Evolutionary conservation across 1,140 invertebrate species (phyloP).

Genomic region (Papilio helenus): DNA sequence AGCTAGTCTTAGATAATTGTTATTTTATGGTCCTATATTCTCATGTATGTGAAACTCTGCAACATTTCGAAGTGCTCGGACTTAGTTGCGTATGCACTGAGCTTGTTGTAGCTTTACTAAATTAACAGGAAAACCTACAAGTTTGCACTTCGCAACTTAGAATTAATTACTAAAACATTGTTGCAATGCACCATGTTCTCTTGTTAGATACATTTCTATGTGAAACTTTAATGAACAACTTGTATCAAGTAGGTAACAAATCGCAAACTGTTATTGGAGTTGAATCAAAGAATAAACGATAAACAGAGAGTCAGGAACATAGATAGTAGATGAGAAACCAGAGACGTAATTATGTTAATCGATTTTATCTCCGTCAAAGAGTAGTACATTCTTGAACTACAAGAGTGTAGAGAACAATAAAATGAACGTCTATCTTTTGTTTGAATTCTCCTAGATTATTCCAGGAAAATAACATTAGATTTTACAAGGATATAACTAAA

Average conservation of each 20-base stretch:
- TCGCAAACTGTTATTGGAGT: background rate
- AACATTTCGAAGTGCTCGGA: background rate
- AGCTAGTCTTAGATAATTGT: no score
- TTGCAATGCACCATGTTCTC: background rate
- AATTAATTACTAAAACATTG: slow-evolving; percentile 8
- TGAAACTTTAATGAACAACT: background rate
- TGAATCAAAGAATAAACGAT: background rate
- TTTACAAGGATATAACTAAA: no score
- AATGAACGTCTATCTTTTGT: no score
- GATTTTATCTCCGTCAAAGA: no score
- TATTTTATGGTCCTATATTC: background rate
- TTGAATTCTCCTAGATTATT: no score
- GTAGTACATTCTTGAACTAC: no score
- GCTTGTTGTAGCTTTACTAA: slow-evolving; percentile 6
- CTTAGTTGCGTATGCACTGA: background rate
- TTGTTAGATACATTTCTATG: background rate
- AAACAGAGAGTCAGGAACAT: background rate
- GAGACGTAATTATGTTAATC: no score
- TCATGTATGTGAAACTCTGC: background rate
- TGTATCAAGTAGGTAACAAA: background rate
- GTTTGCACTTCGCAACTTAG: background rate
- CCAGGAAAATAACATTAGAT: no score
- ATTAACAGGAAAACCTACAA: slow-evolving; percentile 6
- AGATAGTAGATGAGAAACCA: no score
- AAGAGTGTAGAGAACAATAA: no score